Evolutionary conservation across 2,797 vertebrate genomes (phyloP).

Genomic region (Xerus rutilus): DNA sequence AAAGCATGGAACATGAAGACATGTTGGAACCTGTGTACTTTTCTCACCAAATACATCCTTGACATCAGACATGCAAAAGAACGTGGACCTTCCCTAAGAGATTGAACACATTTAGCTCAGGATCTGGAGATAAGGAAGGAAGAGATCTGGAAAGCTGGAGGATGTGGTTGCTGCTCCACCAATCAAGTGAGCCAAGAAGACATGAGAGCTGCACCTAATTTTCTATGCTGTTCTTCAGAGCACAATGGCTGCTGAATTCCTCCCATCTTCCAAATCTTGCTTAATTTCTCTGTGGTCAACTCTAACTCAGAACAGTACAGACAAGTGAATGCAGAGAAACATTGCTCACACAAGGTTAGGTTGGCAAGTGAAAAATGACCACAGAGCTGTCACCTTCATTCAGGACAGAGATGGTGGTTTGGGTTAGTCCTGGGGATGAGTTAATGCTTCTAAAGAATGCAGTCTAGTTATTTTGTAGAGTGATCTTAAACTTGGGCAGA

Average conservation of each 20-base stretch:
- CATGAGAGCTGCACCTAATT: neutral
- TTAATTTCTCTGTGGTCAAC: neutral
- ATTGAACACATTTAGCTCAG: neutral
- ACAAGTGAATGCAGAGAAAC: neutral
- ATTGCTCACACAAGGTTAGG: neutral
- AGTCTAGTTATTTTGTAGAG: neutral
- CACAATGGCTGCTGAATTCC: neutral
- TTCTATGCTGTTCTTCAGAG: neutral
- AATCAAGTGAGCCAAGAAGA: neutral
- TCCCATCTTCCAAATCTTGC: neutral
- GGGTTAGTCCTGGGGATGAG: neutral
- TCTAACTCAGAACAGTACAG: neutral
- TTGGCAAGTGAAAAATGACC: neutral
- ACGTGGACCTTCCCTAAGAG: neutral
- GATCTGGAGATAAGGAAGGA: neutral
- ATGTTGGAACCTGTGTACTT: neutral
- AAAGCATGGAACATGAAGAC: neutral
- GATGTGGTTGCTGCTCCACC: neutral
- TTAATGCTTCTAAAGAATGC: neutral
- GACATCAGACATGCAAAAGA: neutral
- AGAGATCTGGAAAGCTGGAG: neutral
- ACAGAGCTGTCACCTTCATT: neutral
- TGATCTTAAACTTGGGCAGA: neutral
- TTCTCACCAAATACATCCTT: neutral
- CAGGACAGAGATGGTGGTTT: neutral